A percentile compares a stretch with the other conserved stretches of the same genome.
phyloP scores from a whole-genome alignment of 2,113 vertebrate species.

The Motacilla tschutschensis region DNA sequence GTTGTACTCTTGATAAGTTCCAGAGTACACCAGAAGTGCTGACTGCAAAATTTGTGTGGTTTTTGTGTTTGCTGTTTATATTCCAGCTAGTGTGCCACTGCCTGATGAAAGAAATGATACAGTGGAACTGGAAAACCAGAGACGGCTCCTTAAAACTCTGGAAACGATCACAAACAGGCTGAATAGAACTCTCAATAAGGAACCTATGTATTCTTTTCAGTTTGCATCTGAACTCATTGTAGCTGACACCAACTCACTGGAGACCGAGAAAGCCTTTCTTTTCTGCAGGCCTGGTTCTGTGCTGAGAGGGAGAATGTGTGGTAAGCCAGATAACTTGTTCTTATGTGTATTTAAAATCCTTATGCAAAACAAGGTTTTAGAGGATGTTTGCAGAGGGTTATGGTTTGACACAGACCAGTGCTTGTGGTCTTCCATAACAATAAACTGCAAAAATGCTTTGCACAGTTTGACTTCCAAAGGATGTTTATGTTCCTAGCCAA shows the following conservation, averaged over 20 bases:
- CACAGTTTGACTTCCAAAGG: neutral
- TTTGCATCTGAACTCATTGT: slow-evolving; percentile 89
- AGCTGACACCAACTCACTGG: slow-evolving; percentile 90
- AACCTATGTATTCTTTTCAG: slow-evolving; percentile 89
- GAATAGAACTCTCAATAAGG: slow-evolving; percentile 87
- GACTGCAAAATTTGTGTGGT: neutral
- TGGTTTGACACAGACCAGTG: slow-evolving; percentile 9
- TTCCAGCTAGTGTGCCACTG: slow-evolving; percentile 93
- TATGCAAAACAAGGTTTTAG: neutral
- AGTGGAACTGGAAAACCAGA: slow-evolving; percentile 89
- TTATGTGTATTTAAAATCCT: neutral
- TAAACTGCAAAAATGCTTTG: slow-evolving; percentile 24
- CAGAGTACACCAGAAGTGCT: neutral
- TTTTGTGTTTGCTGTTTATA: slow-evolving; percentile 65
- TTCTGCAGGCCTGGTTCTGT: slow-evolving; percentile 93
- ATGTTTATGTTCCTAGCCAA: slow-evolving; percentile 24
- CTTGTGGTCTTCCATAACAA: slow-evolving; percentile 15
- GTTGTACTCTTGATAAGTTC: neutral
- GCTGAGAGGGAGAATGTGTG: slow-evolving; percentile 92
- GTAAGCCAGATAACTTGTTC: slow-evolving; percentile 72
- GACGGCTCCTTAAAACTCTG: slow-evolving; percentile 86
- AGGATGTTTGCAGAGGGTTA: neutral
- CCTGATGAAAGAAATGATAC: slow-evolving; percentile 92
- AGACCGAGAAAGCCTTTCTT: slow-evolving; percentile 85
- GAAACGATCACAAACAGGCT: slow-evolving; percentile 90